These are phyloP conservation scores for Otocyon megalotis DNA, from an alignment of 2,113 vertebrate genomes.

Conservation along the genomic window DNA sequence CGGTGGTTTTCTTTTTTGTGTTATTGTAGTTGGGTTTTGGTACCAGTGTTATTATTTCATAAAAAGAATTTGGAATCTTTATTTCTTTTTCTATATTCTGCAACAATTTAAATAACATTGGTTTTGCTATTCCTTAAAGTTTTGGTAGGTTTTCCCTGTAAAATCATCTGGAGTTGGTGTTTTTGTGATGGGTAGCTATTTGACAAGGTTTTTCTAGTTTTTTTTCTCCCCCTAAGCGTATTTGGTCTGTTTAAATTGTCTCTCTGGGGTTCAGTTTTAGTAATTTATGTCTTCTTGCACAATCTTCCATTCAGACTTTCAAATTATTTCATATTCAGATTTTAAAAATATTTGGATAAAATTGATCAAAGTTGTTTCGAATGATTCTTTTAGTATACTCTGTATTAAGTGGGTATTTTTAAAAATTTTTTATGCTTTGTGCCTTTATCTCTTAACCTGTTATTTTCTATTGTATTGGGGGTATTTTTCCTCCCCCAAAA, in stretches of 20 bases:
- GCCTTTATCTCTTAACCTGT: not conserved
- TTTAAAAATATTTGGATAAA: slow-evolving; percentile 46
- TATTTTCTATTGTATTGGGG: slow-evolving; percentile 43
- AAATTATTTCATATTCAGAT: slow-evolving; percentile 32
- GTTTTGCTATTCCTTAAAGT: slow-evolving; percentile 39
- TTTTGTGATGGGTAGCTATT: slow-evolving; percentile 27
- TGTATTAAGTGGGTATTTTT: not conserved
- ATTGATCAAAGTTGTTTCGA: slow-evolving; percentile 17
- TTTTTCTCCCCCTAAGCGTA: not conserved
- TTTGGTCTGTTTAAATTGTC: slow-evolving; percentile 30
- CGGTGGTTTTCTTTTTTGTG: slow-evolving; percentile 34
- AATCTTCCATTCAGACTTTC: not conserved
- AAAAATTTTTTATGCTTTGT: not conserved
- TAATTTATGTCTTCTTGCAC: slow-evolving; percentile 40
- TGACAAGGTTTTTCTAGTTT: not conserved
- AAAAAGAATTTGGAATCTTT: slow-evolving; percentile 41
- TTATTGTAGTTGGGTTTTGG: not conserved
- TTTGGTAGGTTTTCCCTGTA: slow-evolving; percentile 48
- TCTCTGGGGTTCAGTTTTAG: slow-evolving; percentile 1
- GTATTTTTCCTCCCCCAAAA: not conserved
- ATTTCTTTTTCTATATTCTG: slow-evolving; percentile 59
- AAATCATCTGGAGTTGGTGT: slow-evolving; percentile 53
- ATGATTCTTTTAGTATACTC: not conserved
- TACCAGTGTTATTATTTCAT: slow-evolving; percentile 22
- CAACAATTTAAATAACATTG: slow-evolving; percentile 51